Evolutionary conservation across 2,797 vertebrate genomes (phyloP), one percentile per base, ranked within the genome.

Genomic region (Silurus lanzhouensis): DNA sequence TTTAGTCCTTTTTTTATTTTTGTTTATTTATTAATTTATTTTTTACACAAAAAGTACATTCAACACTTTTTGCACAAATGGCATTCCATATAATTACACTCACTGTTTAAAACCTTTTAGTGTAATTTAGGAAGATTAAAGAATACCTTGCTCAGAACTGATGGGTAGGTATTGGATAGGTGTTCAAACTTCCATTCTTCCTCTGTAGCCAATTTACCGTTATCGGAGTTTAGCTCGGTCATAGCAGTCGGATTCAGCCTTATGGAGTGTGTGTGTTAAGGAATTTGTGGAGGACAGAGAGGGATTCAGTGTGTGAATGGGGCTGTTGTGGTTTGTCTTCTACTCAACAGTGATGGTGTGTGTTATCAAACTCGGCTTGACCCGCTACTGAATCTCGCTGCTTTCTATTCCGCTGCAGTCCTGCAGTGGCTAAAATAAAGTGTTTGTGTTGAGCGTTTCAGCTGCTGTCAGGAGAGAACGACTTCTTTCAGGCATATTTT

Each of bases 281-380:
- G 87, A 88, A 85, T 86, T 87, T 75, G 44, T 77, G 58, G 80
- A 83, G 83, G 70, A 90, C 89, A 87, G 87, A 90, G 84, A 83
- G 80, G 19, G 84, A 88, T 88, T 88, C 70, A 89, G 74, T 46
- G 25, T 64, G 67, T 88, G 78, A 90, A 90, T 88, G 58, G 84
- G 57, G 63, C 82, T 84, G 83, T 88, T 90, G 85, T 88, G 68
- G 61, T 60, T 22, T 72, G 82, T 75, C 67, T 52, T 87, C 83
- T 70, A 48, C 57, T 55, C 72, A 64, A 81, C 82, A 71, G 84
- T 79, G 58, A 70, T 76, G 74, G 78, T 66, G 77, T 78, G 55
- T 79, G 61, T 80, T 86, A 68, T 31, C 61, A 13, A 10, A 83
- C 70, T 83, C 63, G 14, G 48, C 68, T 82, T 83, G 87, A 89